Evolutionary conservation across 1,140 invertebrate species (phyloP).

Genomic region (Lamellibrachia luymesi): DNA sequence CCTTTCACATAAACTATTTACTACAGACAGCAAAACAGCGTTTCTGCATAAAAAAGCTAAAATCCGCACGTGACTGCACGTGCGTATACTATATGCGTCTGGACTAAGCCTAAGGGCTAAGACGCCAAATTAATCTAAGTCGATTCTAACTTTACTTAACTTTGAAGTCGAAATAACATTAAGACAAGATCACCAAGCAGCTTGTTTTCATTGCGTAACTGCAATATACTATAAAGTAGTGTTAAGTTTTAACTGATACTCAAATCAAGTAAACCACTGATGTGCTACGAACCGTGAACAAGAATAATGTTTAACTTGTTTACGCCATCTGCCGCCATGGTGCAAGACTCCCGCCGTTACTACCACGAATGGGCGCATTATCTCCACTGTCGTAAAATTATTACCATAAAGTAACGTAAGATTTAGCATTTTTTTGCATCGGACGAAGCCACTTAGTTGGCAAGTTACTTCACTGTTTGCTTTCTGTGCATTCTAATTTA

Average conservation of each 20-base stretch:
- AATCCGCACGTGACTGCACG: neutral
- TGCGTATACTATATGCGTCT: neutral
- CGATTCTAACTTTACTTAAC: neutral
- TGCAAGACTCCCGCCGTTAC: neutral
- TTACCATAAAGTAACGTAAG: neutral
- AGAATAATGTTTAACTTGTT: neutral
- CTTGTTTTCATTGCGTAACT: neutral
- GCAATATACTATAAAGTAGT: neutral
- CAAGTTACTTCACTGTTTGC: neutral
- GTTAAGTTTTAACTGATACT: neutral
- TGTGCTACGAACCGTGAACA: neutral
- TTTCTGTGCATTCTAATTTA: neutral
- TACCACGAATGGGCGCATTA: neutral
- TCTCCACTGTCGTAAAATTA: neutral
- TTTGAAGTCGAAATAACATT: constrained; percentile 1
- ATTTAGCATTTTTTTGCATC: neutral
- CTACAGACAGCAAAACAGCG: neutral
- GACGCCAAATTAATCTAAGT: no score
- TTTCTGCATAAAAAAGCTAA: neutral
- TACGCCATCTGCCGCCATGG: neutral
- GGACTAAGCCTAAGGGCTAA: neutral
- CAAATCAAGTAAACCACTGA: neutral
- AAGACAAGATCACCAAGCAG: neutral
- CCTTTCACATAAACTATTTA: no score
- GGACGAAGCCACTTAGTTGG: neutral